Evolutionary conservation across 2,888 invertebrate genomes (phyloP).

Genomic region (Trachelus stipa): DNA sequence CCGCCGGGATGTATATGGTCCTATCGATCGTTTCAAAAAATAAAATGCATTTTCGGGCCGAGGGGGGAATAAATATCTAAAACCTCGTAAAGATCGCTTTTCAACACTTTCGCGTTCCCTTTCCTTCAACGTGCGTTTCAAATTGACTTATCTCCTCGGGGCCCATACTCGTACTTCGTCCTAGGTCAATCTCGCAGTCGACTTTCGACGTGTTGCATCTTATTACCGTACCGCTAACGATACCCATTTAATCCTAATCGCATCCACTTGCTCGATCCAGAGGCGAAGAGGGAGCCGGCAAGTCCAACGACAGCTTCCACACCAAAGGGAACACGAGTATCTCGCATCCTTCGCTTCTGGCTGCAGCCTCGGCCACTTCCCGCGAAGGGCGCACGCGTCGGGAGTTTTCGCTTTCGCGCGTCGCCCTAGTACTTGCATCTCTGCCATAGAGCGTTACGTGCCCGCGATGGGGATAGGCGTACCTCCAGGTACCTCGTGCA

Average conservation of each 20-base stretch:
- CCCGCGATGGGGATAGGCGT: neutral
- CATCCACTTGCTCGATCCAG: neutral
- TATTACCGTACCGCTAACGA: neutral
- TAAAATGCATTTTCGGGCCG: neutral
- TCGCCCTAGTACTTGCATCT: constrained; percentile 16
- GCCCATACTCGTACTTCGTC: neutral
- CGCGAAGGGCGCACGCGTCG: constrained; percentile 37
- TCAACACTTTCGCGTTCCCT: neutral
- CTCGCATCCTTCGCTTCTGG: neutral
- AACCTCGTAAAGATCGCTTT: neutral
- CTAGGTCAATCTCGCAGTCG: neutral
- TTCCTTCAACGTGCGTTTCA: neutral
- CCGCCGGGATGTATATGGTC: neutral
- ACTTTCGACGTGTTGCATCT: neutral
- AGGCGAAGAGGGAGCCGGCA: no score
- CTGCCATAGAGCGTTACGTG: neutral
- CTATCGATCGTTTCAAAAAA: neutral
- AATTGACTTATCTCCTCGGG: neutral
- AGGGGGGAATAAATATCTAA: neutral
- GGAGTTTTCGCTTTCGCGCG: constrained; percentile 36
- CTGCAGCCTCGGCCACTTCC: neutral
- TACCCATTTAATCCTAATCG: neutral
- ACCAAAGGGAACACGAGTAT: neutral
- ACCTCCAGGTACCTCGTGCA: neutral
- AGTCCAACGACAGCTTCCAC: neutral